Conservation (phyloP, 2,113 vertebrate species). For the Steatornis caripensis region DNA sequence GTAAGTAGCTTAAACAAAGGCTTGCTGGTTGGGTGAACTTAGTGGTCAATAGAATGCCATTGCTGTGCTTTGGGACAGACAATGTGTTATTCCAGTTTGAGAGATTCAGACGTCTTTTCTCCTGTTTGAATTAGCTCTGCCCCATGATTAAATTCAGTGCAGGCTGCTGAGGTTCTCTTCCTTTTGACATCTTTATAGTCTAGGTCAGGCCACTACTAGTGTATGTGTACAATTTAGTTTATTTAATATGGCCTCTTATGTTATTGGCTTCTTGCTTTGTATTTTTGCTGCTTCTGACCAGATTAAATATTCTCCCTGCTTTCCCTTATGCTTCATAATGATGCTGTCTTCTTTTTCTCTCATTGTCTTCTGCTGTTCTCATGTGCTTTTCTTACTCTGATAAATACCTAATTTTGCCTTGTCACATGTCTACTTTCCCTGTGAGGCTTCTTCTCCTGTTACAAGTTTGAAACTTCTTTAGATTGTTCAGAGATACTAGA, state of each 20-base stretch:
- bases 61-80: background rate
- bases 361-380: background rate
- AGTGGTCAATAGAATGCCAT: background rate
- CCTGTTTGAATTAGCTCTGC: background rate
- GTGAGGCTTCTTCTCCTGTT: background rate
- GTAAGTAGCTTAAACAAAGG: background rate
- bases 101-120: background rate
- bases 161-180: background rate
- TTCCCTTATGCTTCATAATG: background rate
- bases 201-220: background rate
- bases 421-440: background rate
- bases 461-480: background rate
- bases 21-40: background rate
- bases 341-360: background rate
- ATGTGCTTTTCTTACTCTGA: background rate
- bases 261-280: background rate
- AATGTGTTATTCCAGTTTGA: background rate
- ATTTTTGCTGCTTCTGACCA: background rate
- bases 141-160: background rate
- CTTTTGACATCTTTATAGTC: background rate
- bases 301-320: background rate
- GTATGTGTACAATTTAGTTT: background rate
- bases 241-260: background rate
- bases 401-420: background rate
- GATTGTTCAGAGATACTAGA: background rate